Evolutionary conservation across 2,797 vertebrate genomes (phyloP), one percentile per base, ranked within the genome.

Genomic region (Tolypeutes matacus): DNA sequence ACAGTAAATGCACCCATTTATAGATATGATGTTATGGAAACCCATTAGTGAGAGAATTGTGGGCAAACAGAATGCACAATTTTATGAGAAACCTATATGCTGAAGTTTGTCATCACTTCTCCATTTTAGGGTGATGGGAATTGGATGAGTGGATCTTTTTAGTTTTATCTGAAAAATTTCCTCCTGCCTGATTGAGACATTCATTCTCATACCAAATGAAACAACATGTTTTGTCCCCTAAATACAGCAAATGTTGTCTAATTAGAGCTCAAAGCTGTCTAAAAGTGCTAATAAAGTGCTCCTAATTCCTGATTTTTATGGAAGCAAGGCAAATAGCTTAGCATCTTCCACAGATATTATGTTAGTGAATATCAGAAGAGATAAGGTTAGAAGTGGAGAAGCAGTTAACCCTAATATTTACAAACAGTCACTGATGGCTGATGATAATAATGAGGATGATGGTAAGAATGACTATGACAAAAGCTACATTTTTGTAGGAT

Each of bases 1-100:
- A 98, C 98, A 98, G 99, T 99, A 99, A 99, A 99, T 99, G 99
- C 99, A 99, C 98, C 98, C 98, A 99, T 98, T 98, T 99, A 98
- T 98, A 98, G 98, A 98, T 97, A 97, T 89, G 97, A 98, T 95
- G 89, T 96, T 98, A 98, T 98, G 98, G 98, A 97, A 99, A 99
- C 98, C 98, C 98, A 97, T 98, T 98, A 99, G 99, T 99, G 99
- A 99, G 99, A 99, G 99, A 98, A 98, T 95, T 98, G 98, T 91
- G 97, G 97, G 98, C 97, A 97, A 98, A 97, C 23, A 39, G 17
- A 94, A 97, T 91, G 67, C 0, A 51, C 46, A 56, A 75, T 86
- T 81, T 4, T 0, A 93, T 93, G 98, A 96, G 89, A 95, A 97
- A 85, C 96, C 97, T 91, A 73, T 95, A 67, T 25, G 39, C 89